Evolutionary conservation across 2,888 invertebrate species (phyloP), one percentile per base, ranked within the genome.

Genomic region (Lasioglossum leucozonium): DNA sequence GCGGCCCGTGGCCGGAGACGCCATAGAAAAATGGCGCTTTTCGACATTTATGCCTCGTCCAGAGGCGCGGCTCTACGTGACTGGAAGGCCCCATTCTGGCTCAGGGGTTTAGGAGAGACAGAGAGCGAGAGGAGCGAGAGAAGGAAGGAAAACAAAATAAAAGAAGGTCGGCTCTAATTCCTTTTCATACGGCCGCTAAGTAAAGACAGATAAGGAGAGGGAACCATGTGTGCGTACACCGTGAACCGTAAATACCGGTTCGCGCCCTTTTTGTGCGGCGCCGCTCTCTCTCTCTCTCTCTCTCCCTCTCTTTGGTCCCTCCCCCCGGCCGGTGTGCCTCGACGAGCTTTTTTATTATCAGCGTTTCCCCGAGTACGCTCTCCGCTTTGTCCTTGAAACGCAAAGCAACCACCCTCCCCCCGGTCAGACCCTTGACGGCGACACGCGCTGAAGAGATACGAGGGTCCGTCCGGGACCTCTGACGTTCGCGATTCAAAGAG

Each of bases 401-500:
- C 69, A 37, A 69, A 55, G 44, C 67, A 51, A 55, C 74, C 62
- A 34, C 34, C 34, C n/a, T n/a, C n/a, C n/a, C n/a, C n/a, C 81
- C 34, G 44, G 37, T 72, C 22, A 42, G 34, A 69, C 77, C 77
- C 77, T 74, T 26, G 84, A 65, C 34, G 65, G 65, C 47, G 51
- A 55, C 77, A 69, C 77, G 77, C 18, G 51, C 18, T 13, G 77
- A 13, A 71, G 73, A 74, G 78, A 74, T 69, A 82, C 73, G 18
- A 26, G 73, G 42, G 37, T 65, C 34, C n/a, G 78, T 58, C 73
- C 72, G 51, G 34, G 37, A 34, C 51, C 84, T n/a, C 55, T 40
- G 73, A 78, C 84, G 83, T 84, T 84, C 79, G 79, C 62, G 84
- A 84, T 84, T 84, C 78, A 84, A 84, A 84, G 74, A 71, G 65